Percentiles rank a stretch among this genome's conserved stretches.
Evolutionary conservation across 1,140 invertebrate genomes (phyloP).

Genomic region (Rhagoletis zephyria): DNA sequence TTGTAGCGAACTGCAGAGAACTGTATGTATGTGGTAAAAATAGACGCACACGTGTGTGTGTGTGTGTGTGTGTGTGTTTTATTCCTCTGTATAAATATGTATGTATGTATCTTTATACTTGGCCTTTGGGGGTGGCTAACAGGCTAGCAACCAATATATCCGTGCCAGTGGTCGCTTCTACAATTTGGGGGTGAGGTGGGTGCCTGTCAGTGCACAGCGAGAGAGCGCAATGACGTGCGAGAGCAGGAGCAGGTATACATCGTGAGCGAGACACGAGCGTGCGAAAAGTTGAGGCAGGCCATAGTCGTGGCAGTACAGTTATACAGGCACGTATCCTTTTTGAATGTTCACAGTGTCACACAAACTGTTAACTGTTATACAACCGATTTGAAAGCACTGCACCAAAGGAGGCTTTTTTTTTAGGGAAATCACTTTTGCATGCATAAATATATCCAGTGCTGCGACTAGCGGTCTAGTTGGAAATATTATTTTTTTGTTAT

Average conservation of each 20-base stretch:
- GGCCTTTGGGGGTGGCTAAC: constrained; percentile 3
- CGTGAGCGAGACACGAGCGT: neutral
- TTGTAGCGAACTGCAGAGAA: constrained; percentile 54
- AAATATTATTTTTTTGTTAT: too few relatives aligned
- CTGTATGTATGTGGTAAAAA: neutral
- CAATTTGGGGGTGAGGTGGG: neutral
- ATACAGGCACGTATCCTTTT: constrained; percentile 9
- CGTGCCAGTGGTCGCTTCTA: neutral
- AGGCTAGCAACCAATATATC: constrained; percentile 8
- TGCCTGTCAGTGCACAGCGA: neutral
- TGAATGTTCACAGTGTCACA: constrained; percentile 55
- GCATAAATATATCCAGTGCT: neutral
- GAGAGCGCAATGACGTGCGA: neutral
- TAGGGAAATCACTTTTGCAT: neutral
- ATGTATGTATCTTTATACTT: neutral
- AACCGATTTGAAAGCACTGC: constrained; percentile 64
- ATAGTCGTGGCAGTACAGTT: neutral
- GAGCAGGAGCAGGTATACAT: constrained; percentile 9
- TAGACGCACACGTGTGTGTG: neutral
- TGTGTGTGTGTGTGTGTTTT: neutral
- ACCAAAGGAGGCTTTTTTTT: constrained; percentile 54
- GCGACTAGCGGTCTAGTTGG: neutral
- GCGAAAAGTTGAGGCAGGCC: constrained; percentile 38
- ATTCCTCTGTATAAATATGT: neutral
- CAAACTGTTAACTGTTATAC: constrained; percentile 63